These are phyloP conservation scores for Ceryle rudis DNA, from an alignment of 2,797 vertebrate species.

Conservation along the genomic window DNA sequence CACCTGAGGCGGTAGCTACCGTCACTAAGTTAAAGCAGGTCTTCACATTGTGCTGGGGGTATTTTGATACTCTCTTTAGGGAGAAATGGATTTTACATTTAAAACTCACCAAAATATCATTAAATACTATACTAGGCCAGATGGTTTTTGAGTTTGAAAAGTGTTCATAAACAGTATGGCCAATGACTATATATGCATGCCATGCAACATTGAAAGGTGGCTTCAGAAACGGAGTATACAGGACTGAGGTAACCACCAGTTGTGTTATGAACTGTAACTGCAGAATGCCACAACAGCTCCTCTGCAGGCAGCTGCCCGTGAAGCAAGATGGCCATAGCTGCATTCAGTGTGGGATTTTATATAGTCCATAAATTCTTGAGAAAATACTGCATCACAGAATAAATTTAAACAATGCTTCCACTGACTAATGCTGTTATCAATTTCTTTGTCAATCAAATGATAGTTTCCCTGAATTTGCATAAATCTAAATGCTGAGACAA, in stretches of 20 bases:
- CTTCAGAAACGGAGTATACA: not conserved
- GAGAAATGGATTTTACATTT: not conserved
- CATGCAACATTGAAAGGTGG: not conserved
- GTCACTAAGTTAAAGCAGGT: not conserved
- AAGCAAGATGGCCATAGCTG: not conserved
- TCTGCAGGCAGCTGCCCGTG: not conserved
- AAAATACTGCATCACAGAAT: not conserved
- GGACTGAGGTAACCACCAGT: not conserved
- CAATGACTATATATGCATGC: not conserved
- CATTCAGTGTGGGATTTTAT: not conserved
- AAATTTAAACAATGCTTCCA: not conserved
- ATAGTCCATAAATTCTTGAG: not conserved
- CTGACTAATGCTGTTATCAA: not conserved
- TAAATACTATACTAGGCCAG: not conserved
- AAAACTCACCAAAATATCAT: not conserved
- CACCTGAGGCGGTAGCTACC: not conserved
- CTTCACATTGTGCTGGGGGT: not conserved
- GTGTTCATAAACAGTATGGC: not conserved
- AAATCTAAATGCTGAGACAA: not conserved
- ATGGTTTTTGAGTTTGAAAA: not conserved
- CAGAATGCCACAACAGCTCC: not conserved
- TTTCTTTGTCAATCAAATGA: not conserved
- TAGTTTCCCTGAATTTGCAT: conserved; percentile 20
- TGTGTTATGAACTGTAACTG: not conserved
- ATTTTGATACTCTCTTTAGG: not conserved